Evolutionary conservation across 2,113 vertebrate genomes (phyloP), one percentile per base, ranked within the genome.

Genomic region (Jaculus jaculus): DNA sequence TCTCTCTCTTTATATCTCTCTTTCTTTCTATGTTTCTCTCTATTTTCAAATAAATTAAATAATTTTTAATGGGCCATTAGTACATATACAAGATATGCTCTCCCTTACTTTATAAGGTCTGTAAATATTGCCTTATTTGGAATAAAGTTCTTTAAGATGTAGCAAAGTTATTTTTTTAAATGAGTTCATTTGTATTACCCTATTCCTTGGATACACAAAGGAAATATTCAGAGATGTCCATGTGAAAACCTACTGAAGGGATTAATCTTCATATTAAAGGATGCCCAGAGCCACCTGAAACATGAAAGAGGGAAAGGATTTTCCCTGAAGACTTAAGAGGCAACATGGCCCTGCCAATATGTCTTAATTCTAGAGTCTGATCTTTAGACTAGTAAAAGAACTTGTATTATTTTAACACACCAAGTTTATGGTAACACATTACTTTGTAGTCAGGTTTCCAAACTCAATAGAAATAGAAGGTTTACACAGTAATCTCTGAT

Each of bases 401-500:
- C 77, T 39, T 66, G 63, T 34, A 9, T 26, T 73, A 42, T 75
- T 86, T 95, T 51, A 92, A 87, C 51, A n/a, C 61, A n/a, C 16
- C 28, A 47, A 68, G 1, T 91, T 75, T 87, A 24, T 68, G 4
- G 11, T 61, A 58, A 72, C 81, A 87, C 89, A 54, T 77, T 92
- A 77, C 7, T 91, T 79, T 87, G 30, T 9, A 94, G 18, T 65
- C 80, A 82, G 18, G 3, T 94, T 84, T 68, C 12, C 47, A 82
- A 20, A 84, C 15, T 17, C 12, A 12, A 26, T 51, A 73, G 87
- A 61, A 60, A 89, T 24, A 80, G 28, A 91, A 18, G 26, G 9
- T 72, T 0, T 85, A 6, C 1, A 47, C 11, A 61, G 20, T n/a
- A 93, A 77, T 69, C 7, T 3, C 93, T 78, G 85, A 54, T 72